phyloP scores from a whole-genome alignment of 2,113 vertebrate genomes.

The Regulus satrapa region DNA sequence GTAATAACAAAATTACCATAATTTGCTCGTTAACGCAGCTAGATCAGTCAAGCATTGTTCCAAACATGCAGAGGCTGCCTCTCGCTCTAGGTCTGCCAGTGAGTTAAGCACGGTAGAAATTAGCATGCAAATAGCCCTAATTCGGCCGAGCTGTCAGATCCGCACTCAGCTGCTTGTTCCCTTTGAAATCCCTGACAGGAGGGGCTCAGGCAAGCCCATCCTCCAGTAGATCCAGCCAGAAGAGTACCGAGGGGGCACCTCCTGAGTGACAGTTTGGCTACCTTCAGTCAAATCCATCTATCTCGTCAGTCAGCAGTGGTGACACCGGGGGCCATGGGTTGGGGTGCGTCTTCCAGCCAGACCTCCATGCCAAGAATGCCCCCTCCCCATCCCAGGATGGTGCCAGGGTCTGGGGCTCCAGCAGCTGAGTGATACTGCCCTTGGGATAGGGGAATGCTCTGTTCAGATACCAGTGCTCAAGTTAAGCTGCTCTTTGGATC shows the following conservation, averaged over 20 bases:
- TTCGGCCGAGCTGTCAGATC: constrained; percentile 81
- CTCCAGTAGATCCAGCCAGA: constrained; percentile 71
- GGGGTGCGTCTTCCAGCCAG: neutral
- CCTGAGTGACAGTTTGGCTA: constrained; percentile 79
- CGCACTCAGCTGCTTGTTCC: constrained; percentile 70
- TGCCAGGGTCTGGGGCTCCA: neutral
- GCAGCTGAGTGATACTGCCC: neutral
- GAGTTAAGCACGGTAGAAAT: constrained; percentile 78
- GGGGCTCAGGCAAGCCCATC: constrained; percentile 69
- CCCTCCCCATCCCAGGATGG: neutral
- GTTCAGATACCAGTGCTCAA: neutral
- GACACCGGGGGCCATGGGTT: fast-evolving
- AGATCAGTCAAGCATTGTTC: constrained; percentile 87
- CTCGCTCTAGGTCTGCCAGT: constrained; percentile 75
- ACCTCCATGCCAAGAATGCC: neutral
- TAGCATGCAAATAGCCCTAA: constrained; percentile 86
- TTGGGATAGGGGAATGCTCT: neutral
- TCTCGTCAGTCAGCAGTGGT: neutral
- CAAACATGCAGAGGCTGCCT: constrained; percentile 67
- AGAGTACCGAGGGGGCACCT: constrained; percentile 75
- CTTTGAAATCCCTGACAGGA: constrained; percentile 81
- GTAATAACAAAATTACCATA: constrained; percentile 89
- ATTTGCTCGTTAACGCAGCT: constrained; percentile 84
- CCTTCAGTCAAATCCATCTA: constrained; percentile 67
- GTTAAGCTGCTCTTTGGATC: neutral